Evolutionary conservation across 2,797 vertebrate species (phyloP).

Genomic region (Danio jaintianensis): DNA sequence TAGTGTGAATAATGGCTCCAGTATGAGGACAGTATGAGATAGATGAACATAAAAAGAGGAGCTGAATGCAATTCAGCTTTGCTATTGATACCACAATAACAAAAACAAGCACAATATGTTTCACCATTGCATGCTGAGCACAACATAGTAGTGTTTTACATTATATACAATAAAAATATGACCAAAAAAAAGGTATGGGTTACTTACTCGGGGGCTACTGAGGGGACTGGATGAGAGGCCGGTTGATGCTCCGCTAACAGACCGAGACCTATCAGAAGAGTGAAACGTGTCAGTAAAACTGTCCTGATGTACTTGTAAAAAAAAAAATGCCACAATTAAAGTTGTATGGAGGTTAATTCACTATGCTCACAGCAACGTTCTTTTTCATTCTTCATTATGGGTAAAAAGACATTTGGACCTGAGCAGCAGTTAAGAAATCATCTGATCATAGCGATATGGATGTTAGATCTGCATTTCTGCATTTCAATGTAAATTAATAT

Average conservation of each 20-base stretch:
- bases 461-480: too few relatives aligned
- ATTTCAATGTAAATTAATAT: too few relatives aligned
- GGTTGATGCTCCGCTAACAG: constrained; percentile 91
- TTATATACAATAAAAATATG: background rate
- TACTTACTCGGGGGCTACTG: constrained; percentile 89
- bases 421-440: too few relatives aligned
- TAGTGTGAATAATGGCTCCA: constrained; percentile 63
- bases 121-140: background rate
- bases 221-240: constrained; percentile 86
- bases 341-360: too few relatives aligned
- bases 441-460: too few relatives aligned
- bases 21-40: constrained; percentile 65
- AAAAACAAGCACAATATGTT: background rate
- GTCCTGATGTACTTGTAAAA: background rate
- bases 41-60: constrained; percentile 57
- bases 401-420: too few relatives aligned
- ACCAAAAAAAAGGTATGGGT: background rate
- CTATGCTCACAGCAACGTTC: too few relatives aligned
- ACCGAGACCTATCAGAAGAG: constrained; percentile 83
- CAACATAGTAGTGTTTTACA: background rate
- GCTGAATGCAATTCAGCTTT: constrained; percentile 2
- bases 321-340: too few relatives aligned
- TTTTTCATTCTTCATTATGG: too few relatives aligned
- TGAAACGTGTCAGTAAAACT: constrained; percentile 27
- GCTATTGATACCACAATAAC: constrained; percentile 33